Evolutionary conservation across 37 sponge, comb jelly and placozoan species (phyloP).

Genomic region (Cladorhizidae sp.): DNA sequence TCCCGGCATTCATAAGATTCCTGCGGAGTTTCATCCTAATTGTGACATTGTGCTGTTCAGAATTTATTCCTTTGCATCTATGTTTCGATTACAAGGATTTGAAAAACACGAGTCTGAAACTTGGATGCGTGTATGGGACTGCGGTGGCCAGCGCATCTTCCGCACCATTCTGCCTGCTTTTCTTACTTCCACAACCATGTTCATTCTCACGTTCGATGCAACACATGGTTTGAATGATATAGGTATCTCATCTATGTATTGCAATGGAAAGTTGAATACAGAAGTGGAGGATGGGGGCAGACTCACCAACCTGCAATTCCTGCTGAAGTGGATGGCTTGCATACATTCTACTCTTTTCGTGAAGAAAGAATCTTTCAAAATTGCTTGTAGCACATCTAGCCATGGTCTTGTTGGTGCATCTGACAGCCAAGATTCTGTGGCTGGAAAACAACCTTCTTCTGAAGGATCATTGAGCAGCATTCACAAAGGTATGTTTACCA

Average conservation of each 20-base stretch:
- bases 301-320: constrained; percentile 9
- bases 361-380: background rate
- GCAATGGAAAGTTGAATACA: constrained; percentile 8
- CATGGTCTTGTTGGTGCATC: too few relatives aligned
- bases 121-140: constrained; percentile 54
- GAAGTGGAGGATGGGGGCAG: background rate
- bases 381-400: too few relatives aligned
- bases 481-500: too few relatives aligned
- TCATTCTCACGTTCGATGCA: constrained; percentile 58
- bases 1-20: too few relatives aligned
- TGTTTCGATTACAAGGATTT: too few relatives aligned
- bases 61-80: too few relatives aligned
- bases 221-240: constrained; percentile 9
- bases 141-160: constrained; percentile 66
- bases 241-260: background rate
- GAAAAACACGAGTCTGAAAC: background rate
- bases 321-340: constrained; percentile 45
- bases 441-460: too few relatives aligned
- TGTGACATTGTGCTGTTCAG: too few relatives aligned
- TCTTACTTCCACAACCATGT: constrained; percentile 40
- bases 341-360: constrained; percentile 22
- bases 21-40: too few relatives aligned
- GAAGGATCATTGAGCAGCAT: too few relatives aligned
- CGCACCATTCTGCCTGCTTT: constrained; percentile 53
- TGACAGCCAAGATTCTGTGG: too few relatives aligned